Conservation (phyloP, 2,797 vertebrate species). For the Acanthurus lineatus region DNA sequence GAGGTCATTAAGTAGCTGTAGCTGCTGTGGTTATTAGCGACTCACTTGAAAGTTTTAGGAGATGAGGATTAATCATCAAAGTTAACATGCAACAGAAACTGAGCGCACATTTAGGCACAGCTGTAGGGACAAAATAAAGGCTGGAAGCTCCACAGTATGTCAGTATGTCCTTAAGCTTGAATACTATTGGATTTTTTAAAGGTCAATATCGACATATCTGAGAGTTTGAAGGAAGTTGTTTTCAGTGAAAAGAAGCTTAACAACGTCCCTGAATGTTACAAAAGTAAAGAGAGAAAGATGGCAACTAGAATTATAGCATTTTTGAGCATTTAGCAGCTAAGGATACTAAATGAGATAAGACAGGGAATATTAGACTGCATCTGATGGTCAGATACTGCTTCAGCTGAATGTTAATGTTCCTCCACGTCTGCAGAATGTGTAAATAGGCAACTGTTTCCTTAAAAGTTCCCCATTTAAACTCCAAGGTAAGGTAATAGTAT, state of each 20-base stretch:
- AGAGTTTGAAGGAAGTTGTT: neutral
- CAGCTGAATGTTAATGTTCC: neutral
- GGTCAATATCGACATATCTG: neutral
- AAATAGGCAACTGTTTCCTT: neutral
- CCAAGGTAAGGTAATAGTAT: neutral
- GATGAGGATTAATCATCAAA: conserved; percentile 4
- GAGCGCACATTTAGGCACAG: neutral
- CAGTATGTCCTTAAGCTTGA: neutral
- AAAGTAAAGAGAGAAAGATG: neutral
- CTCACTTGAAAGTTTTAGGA: conserved; percentile 16
- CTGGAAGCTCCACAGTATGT: neutral
- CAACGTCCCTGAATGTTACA: neutral
- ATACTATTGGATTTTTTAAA: neutral
- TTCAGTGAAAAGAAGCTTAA: neutral
- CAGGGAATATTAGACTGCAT: neutral
- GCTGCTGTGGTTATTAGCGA: conserved; percentile 9
- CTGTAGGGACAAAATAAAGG: neutral
- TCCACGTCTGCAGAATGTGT: neutral
- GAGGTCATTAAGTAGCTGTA: conserved; percentile 36
- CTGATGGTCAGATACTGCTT: neutral
- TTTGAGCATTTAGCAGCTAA: neutral
- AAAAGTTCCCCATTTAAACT: neutral
- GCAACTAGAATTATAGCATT: neutral
- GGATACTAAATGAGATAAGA: neutral
- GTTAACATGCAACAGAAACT: conserved; percentile 5